Conservation (phyloP, 2,113 vertebrate genomes). For the Ciconia stormi region DNA sequence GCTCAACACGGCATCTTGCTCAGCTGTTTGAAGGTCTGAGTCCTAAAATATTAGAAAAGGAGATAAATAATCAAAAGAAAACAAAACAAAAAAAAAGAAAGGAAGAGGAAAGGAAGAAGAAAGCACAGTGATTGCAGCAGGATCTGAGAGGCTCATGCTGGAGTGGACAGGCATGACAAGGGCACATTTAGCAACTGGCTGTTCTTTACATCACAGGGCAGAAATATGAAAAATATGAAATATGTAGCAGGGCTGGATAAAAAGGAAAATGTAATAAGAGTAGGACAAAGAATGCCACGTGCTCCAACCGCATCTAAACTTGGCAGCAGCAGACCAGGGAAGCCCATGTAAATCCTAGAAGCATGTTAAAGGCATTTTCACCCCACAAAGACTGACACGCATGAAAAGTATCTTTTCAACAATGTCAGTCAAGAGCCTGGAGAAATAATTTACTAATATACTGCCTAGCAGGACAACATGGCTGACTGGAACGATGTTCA, state of each 20-base stretch:
- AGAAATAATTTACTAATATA: slow-evolving; percentile 28
- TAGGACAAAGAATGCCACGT: slow-evolving; percentile 52
- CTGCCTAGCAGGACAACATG: not conserved
- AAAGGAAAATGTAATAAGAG: slow-evolving; percentile 47
- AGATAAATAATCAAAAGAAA: not conserved
- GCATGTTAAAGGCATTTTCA: slow-evolving; percentile 64
- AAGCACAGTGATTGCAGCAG: not conserved
- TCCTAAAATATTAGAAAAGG: not conserved
- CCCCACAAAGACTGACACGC: slow-evolving; percentile 15
- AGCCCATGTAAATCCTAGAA: slow-evolving; percentile 61
- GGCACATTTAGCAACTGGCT: not conserved
- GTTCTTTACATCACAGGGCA: slow-evolving; percentile 36
- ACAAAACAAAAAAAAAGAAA: not conserved
- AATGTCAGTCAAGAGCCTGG: slow-evolving; percentile 29
- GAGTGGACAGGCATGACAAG: not conserved
- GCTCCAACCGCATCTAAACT: slow-evolving; percentile 42
- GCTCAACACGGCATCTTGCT: not conserved
- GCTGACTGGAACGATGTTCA: not conserved
- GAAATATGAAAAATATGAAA: slow-evolving; percentile 60
- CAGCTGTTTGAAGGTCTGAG: not conserved
- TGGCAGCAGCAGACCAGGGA: slow-evolving; percentile 61
- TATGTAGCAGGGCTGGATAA: not conserved
- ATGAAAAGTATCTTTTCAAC: slow-evolving; percentile 54
- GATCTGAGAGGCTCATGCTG: not conserved
- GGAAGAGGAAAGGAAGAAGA: not conserved